Conservation (phyloP, 2,113 vertebrate species). For the Caretta caretta region DNA sequence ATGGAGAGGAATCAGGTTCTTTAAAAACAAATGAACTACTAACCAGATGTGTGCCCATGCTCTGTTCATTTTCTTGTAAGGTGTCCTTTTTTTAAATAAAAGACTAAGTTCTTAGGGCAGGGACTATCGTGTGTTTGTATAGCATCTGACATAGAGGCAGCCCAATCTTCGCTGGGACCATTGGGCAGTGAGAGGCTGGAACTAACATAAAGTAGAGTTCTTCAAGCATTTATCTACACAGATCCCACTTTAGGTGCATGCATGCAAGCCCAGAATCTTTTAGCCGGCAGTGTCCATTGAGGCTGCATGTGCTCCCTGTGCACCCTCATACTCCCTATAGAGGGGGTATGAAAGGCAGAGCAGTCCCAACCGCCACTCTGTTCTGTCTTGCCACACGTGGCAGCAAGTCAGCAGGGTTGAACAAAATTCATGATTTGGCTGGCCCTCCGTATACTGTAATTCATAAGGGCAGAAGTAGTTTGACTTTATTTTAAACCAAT, state of each 20-base stretch:
- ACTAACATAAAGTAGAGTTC: no score
- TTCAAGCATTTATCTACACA: no score
- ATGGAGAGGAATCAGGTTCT: no score
- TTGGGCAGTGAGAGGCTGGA: background rate
- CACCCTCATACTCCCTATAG: rapidly evolving
- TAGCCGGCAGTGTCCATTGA: background rate
- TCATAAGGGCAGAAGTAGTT: background rate
- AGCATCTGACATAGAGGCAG: rapidly evolving
- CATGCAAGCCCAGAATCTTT: no score
- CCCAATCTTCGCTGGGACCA: background rate
- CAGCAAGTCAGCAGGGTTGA: background rate
- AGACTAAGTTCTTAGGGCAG: background rate
- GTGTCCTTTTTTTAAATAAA: no score
- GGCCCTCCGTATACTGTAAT: no score
- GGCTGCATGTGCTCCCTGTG: rapidly evolving
- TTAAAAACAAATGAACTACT: no score
- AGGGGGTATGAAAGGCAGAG: background rate
- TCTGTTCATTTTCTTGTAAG: no score
- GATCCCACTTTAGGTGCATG: no score
- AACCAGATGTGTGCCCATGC: no score
- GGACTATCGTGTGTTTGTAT: background rate
- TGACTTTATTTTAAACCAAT: background rate
- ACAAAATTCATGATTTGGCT: no score
- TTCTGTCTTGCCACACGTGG: rapidly evolving
- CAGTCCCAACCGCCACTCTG: background rate